A percentile compares a stretch with the other conserved stretches of the same genome.
Conservation (phyloP, 2,797 vertebrate genomes). For the Antrozous pallidus region DNA sequence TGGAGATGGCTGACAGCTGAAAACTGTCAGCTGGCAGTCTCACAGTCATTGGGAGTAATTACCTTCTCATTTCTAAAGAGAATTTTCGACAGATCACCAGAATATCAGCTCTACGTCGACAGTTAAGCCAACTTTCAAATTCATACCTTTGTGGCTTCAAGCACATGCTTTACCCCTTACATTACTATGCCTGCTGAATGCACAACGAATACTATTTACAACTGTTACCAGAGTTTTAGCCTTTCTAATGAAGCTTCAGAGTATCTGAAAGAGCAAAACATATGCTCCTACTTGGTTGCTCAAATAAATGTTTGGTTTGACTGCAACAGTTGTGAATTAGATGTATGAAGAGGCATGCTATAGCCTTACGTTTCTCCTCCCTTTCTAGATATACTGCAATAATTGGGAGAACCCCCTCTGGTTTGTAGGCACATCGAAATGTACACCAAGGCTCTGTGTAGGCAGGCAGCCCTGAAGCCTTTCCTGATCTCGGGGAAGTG, state of each 20-base stretch:
- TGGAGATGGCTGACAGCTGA: background rate
- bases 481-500: background rate
- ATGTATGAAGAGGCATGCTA: background rate
- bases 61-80: background rate
- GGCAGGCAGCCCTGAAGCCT: background rate
- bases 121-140: background rate
- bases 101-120: background rate
- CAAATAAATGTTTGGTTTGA: background rate
- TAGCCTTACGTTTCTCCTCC: too few species aligned
- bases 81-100: background rate
- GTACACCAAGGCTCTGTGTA: background rate
- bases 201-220: background rate
- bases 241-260: background rate
- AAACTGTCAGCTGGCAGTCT: background rate
- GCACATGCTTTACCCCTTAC: background rate
- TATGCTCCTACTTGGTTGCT: background rate
- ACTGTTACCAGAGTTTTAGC: background rate
- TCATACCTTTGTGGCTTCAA: background rate
- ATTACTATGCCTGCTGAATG: background rate
- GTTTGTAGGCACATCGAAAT: background rate
- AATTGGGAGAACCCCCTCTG: background rate
- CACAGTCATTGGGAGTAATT: background rate
- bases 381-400: background rate
- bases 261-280: background rate
- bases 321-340: background rate